Percentiles rank a stretch among this genome's conserved stretches.
Evolutionary conservation across 2,797 vertebrate genomes (phyloP).

Genomic region (Coregonus suidteri): DNA sequence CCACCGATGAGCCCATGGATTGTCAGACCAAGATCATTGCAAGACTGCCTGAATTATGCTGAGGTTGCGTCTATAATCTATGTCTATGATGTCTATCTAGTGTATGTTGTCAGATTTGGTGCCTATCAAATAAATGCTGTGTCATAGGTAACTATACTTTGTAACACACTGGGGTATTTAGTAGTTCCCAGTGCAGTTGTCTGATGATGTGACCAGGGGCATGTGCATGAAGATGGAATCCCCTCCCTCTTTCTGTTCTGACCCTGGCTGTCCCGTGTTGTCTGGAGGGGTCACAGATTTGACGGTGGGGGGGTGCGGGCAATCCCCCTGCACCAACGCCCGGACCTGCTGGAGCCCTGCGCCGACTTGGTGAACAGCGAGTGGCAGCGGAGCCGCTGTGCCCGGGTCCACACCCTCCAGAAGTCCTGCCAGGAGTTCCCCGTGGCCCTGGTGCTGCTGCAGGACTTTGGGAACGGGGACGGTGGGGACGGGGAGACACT

Average conservation of each 20-base stretch:
- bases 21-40: background rate
- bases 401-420: constrained; percentile 85
- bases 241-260: background rate
- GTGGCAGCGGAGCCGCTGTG: constrained; percentile 87
- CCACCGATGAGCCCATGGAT: background rate
- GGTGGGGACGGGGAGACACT: constrained; percentile 47
- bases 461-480: constrained; percentile 31
- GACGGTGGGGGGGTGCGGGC: constrained; percentile 47
- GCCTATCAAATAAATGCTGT: background rate
- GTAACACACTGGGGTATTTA: no score
- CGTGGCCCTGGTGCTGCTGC: constrained; percentile 83
- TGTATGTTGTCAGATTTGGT: background rate
- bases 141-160: background rate
- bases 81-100: background rate
- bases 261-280: background rate
- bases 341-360: constrained; percentile 86
- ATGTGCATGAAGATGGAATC: background rate
- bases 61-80: background rate
- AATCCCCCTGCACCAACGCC: constrained; percentile 85
- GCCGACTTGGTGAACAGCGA: constrained; percentile 87
- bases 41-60: background rate
- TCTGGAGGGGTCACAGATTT: constrained; percentile 2
- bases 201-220: background rate
- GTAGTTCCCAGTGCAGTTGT: no score
- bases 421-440: constrained; percentile 88